Base-by-base conservation (phyloP, 1,140 invertebrate genomes). In the Semibalanus balanoides region DNA sequence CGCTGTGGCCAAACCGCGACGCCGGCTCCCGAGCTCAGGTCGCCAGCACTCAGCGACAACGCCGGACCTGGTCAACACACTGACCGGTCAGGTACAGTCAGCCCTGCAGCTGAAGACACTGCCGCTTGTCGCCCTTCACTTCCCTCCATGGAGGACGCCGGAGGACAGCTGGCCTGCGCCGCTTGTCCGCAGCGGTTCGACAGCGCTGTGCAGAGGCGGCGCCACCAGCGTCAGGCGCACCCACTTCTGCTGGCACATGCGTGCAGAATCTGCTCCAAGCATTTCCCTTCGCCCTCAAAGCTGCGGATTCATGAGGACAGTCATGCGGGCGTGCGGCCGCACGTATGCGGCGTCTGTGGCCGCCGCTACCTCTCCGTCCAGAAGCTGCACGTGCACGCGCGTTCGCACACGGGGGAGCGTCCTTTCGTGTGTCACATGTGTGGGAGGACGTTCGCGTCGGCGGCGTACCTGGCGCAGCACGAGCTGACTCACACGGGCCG, bases 391-490 rank as follows among this genome's bases (percentile, higher is more conserved):
- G 51, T 64, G 51, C 51, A 64, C 51, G 51, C 51, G 11, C 74
- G 74, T 28, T 29, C 74, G 11, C 74, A 74, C 74, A 74, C 74
- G 9, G 74, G 74, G 14, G 74, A 74, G 51, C 35, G 51, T 0
- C 74, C 74, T 14, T 80, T 74, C 79, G 86, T 84, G 77, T 86
- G 85, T 75, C 84, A 85, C 79, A 80, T 86, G 0, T 86, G 85
- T 79, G 79, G 84, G 0, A 85, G 86, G 78, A 81, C 83, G 31
- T 83, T 83, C 31, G 81, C 83, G 29, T 84, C 84, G 75, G 82
- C 83, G 27, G 84, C 83, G 74, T 84, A 86, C 78, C 81, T 87
- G 28, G 82, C 82, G 35, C 83, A 85, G 22, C 86, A 87, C 79
- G 78, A 86, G 30, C 80, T 85, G 30, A 83, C 81, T 28, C 86